These are phyloP conservation scores for Leptothorax acervorum DNA, from an alignment of 2,888 invertebrate species.

Conservation along the genomic window DNA sequence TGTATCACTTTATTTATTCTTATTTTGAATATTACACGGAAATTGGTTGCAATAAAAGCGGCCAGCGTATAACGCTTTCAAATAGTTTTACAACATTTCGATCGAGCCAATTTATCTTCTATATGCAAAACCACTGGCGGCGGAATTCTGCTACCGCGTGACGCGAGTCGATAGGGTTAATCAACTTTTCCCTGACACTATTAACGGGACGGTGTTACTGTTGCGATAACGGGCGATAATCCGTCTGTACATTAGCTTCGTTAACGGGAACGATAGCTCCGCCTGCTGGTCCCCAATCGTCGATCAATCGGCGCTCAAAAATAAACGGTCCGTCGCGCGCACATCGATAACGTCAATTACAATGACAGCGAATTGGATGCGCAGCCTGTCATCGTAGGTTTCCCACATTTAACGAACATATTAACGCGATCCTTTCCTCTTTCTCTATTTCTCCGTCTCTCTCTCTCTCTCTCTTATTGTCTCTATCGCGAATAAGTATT, in stretches of 20 bases:
- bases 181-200: slow-evolving; percentile 44
- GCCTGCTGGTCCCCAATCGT: slow-evolving; percentile 30
- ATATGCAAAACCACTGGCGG: slow-evolving; percentile 17
- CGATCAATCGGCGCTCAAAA: slow-evolving; percentile 48
- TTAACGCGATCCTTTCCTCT: slow-evolving; percentile 15
- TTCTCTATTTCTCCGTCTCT: not conserved
- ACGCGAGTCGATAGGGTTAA: slow-evolving; percentile 31
- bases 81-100: slow-evolving; percentile 18
- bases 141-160: not conserved
- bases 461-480: not conserved
- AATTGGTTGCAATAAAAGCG: not conserved
- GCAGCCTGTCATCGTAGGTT: slow-evolving; percentile 40
- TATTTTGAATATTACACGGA: not conserved
- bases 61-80: not conserved
- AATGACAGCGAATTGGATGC: not conserved
- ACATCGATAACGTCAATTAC: slow-evolving; percentile 47
- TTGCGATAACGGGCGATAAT: slow-evolving; percentile 35
- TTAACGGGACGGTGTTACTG: slow-evolving; percentile 35
- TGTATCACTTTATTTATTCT: not conserved
- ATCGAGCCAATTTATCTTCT: slow-evolving; percentile 33
- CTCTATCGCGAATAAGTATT: slow-evolving; percentile 46
- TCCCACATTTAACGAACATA: slow-evolving; percentile 41
- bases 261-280: slow-evolving; percentile 30
- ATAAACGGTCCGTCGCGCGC: slow-evolving; percentile 39
- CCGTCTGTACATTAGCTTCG: slow-evolving; percentile 50